Base-by-base conservation (phyloP, 1,140 invertebrate genomes). In the Kradibia gibbosae region DNA sequence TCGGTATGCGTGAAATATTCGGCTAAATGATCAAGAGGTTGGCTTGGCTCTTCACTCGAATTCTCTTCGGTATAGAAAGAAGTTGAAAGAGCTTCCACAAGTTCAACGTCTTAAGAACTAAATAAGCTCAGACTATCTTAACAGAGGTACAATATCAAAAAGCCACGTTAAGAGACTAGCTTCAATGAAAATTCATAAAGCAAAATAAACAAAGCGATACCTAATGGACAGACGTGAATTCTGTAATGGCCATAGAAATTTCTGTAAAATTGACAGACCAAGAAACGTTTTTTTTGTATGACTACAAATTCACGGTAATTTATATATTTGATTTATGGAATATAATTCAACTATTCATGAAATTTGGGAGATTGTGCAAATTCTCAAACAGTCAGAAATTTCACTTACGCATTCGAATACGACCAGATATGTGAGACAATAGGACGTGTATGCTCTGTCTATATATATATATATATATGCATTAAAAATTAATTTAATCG, bases 1-100 rank as follows among this genome's bases (percentile, higher is more conserved):
- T 78, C 76, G 25, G 76, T 78, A 78, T 78, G 62, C 76, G 62
- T 31, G 60, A 20, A 78, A 70, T 45, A 78, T 78, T 78, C 31
- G 34, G 45, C 42, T 50, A 45, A 67, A 60, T 31, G 55, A n/a
- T 76, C 57, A n/a, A 70, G 62, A 53, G 76, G 22, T 67, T 31
- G 60, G 60, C 42, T 31, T 31, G 25, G 45, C n/a, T 72, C 25
- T 48, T 72, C 72, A 25, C 42, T 31, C 11, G 60, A 48, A 34
- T 74, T 74, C 50, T 36, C 50, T 48, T 74, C 72, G 5, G 57
- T 45, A 60, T 42, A 60, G 25, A 75, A 53, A 57, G 53, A 57
- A 31, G 34, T 39, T 15, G 73, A 39, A 53, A 75, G 70, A 72
- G 70, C 39, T 28, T 50, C 15, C 17, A 3, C 70, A 42, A 53